Conservation (phyloP, 2,888 invertebrate genomes). For the Prenolepis imparis region DNA sequence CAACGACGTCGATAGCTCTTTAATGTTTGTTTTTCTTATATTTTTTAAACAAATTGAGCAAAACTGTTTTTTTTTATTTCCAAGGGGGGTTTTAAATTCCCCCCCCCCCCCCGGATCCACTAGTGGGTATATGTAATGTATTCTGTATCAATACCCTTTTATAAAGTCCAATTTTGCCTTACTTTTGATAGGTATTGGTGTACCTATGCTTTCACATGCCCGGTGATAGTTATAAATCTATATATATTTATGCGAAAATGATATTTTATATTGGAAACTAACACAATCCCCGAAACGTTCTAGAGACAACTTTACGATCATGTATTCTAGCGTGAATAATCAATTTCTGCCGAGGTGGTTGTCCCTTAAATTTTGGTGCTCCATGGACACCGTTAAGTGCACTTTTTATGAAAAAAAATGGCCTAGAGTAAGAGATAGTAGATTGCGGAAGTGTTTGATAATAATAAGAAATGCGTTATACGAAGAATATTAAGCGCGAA, state of each 20-base stretch:
- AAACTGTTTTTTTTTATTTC: no score
- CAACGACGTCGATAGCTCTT: no score
- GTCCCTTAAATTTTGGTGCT: constrained; percentile 84
- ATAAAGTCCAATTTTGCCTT: constrained; percentile 82
- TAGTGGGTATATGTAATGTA: constrained; percentile 20
- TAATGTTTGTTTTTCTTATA: no score
- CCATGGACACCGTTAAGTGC: constrained; percentile 85
- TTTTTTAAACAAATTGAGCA: no score
- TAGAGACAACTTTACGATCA: constrained; percentile 64
- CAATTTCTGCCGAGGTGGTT: constrained; percentile 85
- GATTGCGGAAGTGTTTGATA: constrained; percentile 79
- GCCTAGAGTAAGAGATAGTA: constrained; percentile 84
- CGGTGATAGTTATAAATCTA: constrained; percentile 78
- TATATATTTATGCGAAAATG: constrained; percentile 67
- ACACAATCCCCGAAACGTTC: constrained; percentile 29
- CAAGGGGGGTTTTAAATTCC: no score
- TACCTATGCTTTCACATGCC: constrained; percentile 80
- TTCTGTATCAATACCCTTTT: constrained; percentile 69
- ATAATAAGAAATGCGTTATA: constrained; percentile 81
- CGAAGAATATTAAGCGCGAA: constrained; percentile 83
- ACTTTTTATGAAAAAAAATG: constrained; percentile 84
- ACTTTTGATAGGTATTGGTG: constrained; percentile 74
- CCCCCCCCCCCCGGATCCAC: no score
- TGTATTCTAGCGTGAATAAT: constrained; percentile 80
- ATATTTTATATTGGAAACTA: constrained; percentile 51